Evolutionary conservation across 2,888 invertebrate species (phyloP), one percentile per base, ranked within the genome.

Genomic region (Phymatocera aterrima): DNA sequence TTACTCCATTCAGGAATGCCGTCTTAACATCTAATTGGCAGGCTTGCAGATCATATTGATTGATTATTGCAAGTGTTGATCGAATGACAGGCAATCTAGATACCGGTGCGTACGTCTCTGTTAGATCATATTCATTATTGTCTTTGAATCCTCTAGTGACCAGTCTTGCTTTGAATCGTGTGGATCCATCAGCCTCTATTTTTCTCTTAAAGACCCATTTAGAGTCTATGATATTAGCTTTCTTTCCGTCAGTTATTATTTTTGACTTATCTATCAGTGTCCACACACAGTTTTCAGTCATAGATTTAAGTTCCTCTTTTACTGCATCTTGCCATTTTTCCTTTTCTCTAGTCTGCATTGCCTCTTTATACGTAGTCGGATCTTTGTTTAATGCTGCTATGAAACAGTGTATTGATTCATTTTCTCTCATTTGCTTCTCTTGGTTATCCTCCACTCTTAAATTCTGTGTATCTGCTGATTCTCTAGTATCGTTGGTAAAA

Each of bases 91-190:
- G 74, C 37, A 82, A 34, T 68, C 79, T 80, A 18, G 82, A 81
- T 4, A 83, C 83, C 8, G 83, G 83, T 12, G 81, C 81, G 61
- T 81, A 82, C 24, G 82, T 84, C 77, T 83, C 83, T 72, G 78
- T 78, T 0, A 82, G 40, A 2, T 68, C 77, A 68, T 81, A 81
- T 0, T 60, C 37, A 46, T 82, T 82, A 68, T 77, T 79, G 48
- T 82, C 81, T 78, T 80, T 81, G 48, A 81, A 81, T 5, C 79
- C 82, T 78, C 81, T 80, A 37, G 46, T 65, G 0, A 83, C 83
- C 10, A 84, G 68, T 65, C 83, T 21, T 18, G 82, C 82, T 77
- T 83, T 84, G 51, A 79, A 81, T 75, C 54, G 80, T 0, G 68
- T 77, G 4, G 18, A 28, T 0, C 80, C n/a, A n/a, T n/a, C n/a